These are phyloP conservation scores for Vanacampus margaritifer DNA, from an alignment of 2,113 vertebrate genomes.

Conservation along the genomic window DNA sequence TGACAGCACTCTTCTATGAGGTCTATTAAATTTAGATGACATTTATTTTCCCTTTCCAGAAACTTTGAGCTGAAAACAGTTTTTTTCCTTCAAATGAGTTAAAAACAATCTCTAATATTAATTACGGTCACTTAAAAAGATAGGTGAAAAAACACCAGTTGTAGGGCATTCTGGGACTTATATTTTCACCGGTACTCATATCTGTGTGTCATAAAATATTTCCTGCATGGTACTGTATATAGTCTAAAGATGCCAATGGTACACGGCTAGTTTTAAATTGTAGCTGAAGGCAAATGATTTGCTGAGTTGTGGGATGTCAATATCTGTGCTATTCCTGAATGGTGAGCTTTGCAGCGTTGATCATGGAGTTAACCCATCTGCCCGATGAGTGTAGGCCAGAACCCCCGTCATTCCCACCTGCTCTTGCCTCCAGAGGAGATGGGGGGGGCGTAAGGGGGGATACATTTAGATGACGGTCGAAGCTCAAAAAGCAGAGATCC, in stretches of 20 bases:
- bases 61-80: neutral
- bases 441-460: constrained; percentile 1
- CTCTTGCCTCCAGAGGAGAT: constrained; percentile 58
- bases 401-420: constrained; percentile 69
- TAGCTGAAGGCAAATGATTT: constrained; percentile 18
- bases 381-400: constrained; percentile 57
- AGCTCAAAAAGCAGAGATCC: constrained; percentile 37
- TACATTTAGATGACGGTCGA: constrained; percentile 59
- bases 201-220: neutral
- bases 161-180: too few relatives aligned
- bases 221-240: neutral
- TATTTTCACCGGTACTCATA: neutral
- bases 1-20: too few relatives aligned
- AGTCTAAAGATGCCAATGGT: neutral
- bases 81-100: neutral
- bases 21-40: too few relatives aligned
- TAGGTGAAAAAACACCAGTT: too few relatives aligned
- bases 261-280: constrained; percentile 21
- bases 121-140: neutral
- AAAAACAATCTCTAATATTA: neutral
- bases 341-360: constrained; percentile 48
- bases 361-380: constrained; percentile 69
- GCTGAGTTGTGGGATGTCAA: constrained; percentile 40
- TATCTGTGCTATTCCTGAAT: constrained; percentile 41
- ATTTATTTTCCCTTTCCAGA: too few relatives aligned